phyloP scores from a whole-genome alignment of 2,888 invertebrate species.

The Cyclophora punctaria region DNA sequence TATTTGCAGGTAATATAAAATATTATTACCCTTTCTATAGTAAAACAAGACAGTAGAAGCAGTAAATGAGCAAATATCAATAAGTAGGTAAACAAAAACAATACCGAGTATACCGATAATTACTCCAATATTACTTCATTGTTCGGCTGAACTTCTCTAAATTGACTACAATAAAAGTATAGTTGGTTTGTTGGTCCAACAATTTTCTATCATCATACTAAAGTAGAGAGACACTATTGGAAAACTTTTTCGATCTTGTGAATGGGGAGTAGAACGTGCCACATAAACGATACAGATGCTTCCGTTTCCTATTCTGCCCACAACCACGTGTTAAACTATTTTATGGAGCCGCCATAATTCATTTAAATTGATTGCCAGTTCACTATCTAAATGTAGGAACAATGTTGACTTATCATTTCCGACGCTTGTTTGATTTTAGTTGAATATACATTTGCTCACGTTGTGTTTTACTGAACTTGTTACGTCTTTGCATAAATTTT shows the following conservation, averaged over 20 bases:
- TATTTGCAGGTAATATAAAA: too few relatives aligned
- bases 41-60: too few relatives aligned
- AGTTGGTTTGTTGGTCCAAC: constrained; percentile 43
- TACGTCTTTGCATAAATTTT: too few relatives aligned
- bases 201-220: constrained; percentile 62
- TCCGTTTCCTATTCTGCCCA: constrained; percentile 54
- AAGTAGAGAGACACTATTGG: constrained; percentile 48
- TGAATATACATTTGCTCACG: constrained; percentile 13
- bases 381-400: constrained; percentile 22
- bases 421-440: constrained; percentile 10
- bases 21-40: too few relatives aligned
- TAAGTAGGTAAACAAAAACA: too few relatives aligned
- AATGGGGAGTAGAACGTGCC: constrained; percentile 59
- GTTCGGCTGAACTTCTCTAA: constrained; percentile 11
- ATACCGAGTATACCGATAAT: constrained; percentile 20
- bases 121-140: constrained; percentile 19
- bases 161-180: constrained; percentile 52
- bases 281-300: constrained; percentile 58
- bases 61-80: too few relatives aligned
- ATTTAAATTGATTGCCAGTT: constrained; percentile 35
- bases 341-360: constrained; percentile 40
- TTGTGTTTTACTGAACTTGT: too few relatives aligned
- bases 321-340: constrained; percentile 49
- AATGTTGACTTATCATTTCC: constrained; percentile 25
- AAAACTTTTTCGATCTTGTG: constrained; percentile 69